Conservation (phyloP, 2,113 vertebrate species). For the Silurus glanis region DNA sequence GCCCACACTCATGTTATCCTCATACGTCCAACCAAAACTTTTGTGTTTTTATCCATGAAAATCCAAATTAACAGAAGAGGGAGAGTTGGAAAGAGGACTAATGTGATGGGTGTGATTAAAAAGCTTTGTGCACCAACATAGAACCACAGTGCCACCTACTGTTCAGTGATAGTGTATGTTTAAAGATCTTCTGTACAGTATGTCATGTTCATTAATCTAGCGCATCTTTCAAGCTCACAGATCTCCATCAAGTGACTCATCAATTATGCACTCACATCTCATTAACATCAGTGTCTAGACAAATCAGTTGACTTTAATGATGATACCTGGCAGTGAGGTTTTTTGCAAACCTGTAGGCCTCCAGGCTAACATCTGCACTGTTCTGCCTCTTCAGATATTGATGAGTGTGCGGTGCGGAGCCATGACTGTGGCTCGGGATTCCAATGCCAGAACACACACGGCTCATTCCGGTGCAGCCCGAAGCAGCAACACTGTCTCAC, state of each 20-base stretch:
- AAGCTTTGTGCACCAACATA: conserved; percentile 44
- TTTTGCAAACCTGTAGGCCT: neutral
- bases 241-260: conserved; percentile 15
- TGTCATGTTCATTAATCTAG: neutral
- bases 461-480: conserved; percentile 83
- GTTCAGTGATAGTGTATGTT: conserved; percentile 40
- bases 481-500: conserved; percentile 84
- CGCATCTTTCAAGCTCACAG: neutral
- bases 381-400: conserved; percentile 72
- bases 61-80: conserved; percentile 5
- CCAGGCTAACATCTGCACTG: conserved; percentile 37
- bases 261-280: conserved; percentile 1
- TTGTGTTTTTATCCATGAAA: neutral
- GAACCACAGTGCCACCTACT: conserved; percentile 72
- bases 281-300: conserved; percentile 32
- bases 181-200: neutral
- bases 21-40: neutral
- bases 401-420: conserved; percentile 77
- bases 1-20: neutral
- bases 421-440: conserved; percentile 79
- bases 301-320: conserved; percentile 34
- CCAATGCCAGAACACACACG: conserved; percentile 82
- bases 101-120: conserved; percentile 20
- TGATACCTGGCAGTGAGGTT: neutral
- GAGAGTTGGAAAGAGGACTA: conserved; percentile 1